A percentile compares a stretch with the other conserved stretches of the same genome.
Evolutionary conservation across 2,888 invertebrate genomes (phyloP).

Genomic region (Eupeodes luniger): DNA sequence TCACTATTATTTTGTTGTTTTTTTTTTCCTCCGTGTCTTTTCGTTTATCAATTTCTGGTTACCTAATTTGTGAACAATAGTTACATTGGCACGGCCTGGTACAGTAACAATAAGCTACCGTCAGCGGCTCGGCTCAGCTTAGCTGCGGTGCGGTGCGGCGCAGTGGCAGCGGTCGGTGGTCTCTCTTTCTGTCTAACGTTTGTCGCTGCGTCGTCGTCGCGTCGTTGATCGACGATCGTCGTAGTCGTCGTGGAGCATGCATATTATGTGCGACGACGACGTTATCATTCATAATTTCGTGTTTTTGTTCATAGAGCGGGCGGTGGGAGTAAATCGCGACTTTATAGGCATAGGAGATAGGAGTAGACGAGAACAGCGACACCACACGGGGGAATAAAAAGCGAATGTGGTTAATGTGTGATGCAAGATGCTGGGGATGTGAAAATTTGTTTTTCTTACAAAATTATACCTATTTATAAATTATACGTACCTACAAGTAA

Average conservation of each 20-base stretch:
- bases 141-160: conserved; percentile 4
- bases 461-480: background rate
- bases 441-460: conserved; percentile 67
- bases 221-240: conserved; percentile 21
- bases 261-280: conserved; percentile 35
- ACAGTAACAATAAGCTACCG: conserved; percentile 76
- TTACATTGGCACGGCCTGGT: conserved; percentile 76
- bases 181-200: conserved; percentile 58
- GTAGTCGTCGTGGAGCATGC: conserved; percentile 30
- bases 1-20: conserved; percentile 63
- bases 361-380: background rate
- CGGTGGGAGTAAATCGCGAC: conserved; percentile 27
- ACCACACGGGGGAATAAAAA: conserved; percentile 37
- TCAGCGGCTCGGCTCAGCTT: background rate
- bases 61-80: conserved; percentile 77
- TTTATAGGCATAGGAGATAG: background rate
- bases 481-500: background rate
- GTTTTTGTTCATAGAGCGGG: conserved; percentile 31
- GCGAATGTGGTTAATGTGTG: conserved; percentile 57
- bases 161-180: conserved; percentile 33
- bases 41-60: conserved; percentile 76
- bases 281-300: conserved; percentile 75
- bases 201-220: conserved; percentile 5
- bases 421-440: conserved; percentile 71
- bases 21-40: conserved; percentile 43